Evolutionary conservation across 2,113 vertebrate genomes (phyloP).

Genomic region (Ammospiza nelsoni): DNA sequence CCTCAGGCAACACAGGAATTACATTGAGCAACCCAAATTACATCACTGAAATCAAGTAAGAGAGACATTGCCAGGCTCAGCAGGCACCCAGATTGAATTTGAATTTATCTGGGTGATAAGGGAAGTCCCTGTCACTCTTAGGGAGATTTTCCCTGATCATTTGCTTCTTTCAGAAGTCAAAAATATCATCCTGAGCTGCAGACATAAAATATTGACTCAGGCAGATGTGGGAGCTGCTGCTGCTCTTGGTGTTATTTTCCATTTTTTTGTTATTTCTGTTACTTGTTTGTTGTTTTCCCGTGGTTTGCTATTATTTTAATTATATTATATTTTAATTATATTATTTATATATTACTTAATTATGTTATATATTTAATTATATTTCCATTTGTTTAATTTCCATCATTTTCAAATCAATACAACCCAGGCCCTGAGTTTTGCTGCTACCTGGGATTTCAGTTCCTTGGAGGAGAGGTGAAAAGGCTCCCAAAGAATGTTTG

Average conservation of each 20-base stretch:
- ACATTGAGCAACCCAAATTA: conserved; percentile 2
- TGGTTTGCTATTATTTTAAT: background rate
- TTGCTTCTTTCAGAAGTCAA: background rate
- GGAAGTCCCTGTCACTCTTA: background rate
- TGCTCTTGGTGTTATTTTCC: fast-evolving
- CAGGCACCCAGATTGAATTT: background rate
- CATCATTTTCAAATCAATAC: background rate
- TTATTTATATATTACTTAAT: too few relatives aligned
- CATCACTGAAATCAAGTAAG: background rate
- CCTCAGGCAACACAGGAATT: background rate
- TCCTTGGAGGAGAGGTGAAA: background rate
- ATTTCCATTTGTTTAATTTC: background rate
- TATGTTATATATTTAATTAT: too few relatives aligned
- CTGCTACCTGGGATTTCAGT: background rate
- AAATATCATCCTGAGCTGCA: background rate
- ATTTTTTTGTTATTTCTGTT: background rate
- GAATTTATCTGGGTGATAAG: background rate
- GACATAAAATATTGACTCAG: background rate
- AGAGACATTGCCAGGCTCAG: background rate
- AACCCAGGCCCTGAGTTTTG: background rate
- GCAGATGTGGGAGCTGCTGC: background rate
- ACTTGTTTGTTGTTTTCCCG: background rate
- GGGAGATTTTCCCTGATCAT: background rate
- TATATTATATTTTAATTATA: too few relatives aligned
- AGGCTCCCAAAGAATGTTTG: background rate